Percentiles rank a stretch among this genome's conserved stretches.
These are phyloP conservation scores for Ceratitis capitata DNA, from an alignment of 1,140 invertebrate genomes.

Conservation along the genomic window DNA sequence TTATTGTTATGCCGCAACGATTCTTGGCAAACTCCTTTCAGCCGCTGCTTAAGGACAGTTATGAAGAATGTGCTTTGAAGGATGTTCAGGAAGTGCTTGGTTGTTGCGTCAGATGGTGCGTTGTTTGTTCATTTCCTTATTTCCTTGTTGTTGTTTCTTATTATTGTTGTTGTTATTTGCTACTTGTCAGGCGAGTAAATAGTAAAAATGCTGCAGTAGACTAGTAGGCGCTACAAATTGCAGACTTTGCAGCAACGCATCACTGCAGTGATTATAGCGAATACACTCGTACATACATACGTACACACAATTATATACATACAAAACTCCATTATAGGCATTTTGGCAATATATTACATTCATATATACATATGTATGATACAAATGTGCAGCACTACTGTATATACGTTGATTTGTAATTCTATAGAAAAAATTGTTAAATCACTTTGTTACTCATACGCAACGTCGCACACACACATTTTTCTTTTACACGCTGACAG, in stretches of 20 bases:
- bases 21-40: conserved; percentile 24
- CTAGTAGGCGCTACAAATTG: conserved; percentile 60
- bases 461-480: background rate
- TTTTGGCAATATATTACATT: background rate
- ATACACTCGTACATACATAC: background rate
- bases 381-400: background rate
- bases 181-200: conserved; percentile 42
- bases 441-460: background rate
- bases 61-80: conserved; percentile 7
- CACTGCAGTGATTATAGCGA: conserved; percentile 20
- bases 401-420: background rate
- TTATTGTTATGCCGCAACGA: background rate
- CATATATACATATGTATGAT: background rate
- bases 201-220: conserved; percentile 56
- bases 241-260: conserved; percentile 43
- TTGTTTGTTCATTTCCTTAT: background rate
- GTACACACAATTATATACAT: background rate
- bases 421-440: background rate
- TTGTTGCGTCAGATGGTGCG: conserved; percentile 9
- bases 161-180: background rate
- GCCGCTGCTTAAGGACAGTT: background rate
- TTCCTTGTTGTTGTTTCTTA: background rate
- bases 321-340: background rate
- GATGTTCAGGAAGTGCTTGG: background rate
- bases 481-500: background rate